Base-by-base conservation (phyloP, 2,888 invertebrate genomes). In the Mesorhabditis spiculigera region DNA sequence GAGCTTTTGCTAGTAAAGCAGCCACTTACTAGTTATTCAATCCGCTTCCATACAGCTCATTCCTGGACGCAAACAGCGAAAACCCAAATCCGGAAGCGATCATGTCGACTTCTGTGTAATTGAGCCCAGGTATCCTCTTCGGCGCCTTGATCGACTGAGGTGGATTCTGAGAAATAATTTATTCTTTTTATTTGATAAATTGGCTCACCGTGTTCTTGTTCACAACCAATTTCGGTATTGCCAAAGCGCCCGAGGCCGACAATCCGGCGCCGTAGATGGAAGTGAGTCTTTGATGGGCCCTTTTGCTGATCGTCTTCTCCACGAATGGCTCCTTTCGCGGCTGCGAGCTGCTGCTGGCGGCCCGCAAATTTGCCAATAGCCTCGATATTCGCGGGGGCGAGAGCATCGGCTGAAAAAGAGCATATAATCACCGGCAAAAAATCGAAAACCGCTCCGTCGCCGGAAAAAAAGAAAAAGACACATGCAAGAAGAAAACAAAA, bases 71-170 rank as follows among this genome's bases (percentile, higher is more conserved):
- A 64, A 84, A 84, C 4, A 84, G 72, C 5, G 84, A 84, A 67
- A 85, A 84, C 50, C 84, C 84, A 68, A 81, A 82, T 4, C 84
- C 84, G 13, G 83, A 78, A 13, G 83, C 76, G 3, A 84, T 73
- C 5, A 71, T 72, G 13, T 72, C 73, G 45, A 84, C 81, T 43
- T 75, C 76, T 63, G 75, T 74, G n/a, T 75, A 74, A 66, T 85
- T 82, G 69, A 82, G 76, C 64, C 70, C 78, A 5, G 74, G 50
- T 42, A 84, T 77, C 43, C 79, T 75, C 43, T 77, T 72, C 6
- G 83, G 83, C 13, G 67, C 67, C 42, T 43, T 44, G 10, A 73
- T 62, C 8, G 63, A 28, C 16, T 70, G 66, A n/a, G 74, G 65
- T 13, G 58, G 43, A 13, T 45, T 69, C 44, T 63, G 58, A 65